Evolutionary conservation across 1,140 invertebrate species (phyloP), one percentile per base, ranked within the genome.

Genomic region (Rhyzopertha dominica): DNA sequence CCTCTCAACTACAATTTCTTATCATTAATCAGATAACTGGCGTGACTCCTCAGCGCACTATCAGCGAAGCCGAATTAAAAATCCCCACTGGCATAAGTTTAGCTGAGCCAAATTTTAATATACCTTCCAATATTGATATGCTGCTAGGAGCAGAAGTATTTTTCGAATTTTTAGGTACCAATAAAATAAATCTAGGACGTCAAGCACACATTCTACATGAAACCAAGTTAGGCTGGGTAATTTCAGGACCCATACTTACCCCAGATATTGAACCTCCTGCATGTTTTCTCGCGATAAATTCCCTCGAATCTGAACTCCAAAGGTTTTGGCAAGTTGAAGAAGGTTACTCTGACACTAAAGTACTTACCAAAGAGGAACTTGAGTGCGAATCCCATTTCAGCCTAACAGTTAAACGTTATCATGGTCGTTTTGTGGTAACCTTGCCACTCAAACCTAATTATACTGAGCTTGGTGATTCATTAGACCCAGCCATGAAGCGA

Each of bases 211-310:
- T 34, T 19, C 12, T 63, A 7, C 59, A 60, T 19, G 54, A 64
- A 51, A 61, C 53, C 2, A 24, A 56, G 29, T 40, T 66, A 7
- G 60, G 55, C 5, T 64, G 57, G 59, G 43, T 56, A 18, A 31
- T 57, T 26, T 23, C 37, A 5, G 45, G 38, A 16, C 2, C 26
- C 23, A 24, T 41, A 29, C 26, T 28, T 3, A 19, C 2, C 12
- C 10, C 16, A 40, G 9, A 28, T 18, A 8, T 19, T 22, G 13
- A 14, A 16, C 19, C 31, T 7, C n/a, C 36, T 8, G 20, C 40
- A 17, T 41, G 30, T 42, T 18, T 18, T 8, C 4, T 47, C 18
- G 20, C 30, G 17, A 28, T 35, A 32, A 8, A 14, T 20, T 10
- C 37, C 20, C 26, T 30, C 22, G 7, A 28, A 32, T 20, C 41